phyloP scores from a whole-genome alignment of 1,140 invertebrate species.

The Pachypeltis micranthus region DNA sequence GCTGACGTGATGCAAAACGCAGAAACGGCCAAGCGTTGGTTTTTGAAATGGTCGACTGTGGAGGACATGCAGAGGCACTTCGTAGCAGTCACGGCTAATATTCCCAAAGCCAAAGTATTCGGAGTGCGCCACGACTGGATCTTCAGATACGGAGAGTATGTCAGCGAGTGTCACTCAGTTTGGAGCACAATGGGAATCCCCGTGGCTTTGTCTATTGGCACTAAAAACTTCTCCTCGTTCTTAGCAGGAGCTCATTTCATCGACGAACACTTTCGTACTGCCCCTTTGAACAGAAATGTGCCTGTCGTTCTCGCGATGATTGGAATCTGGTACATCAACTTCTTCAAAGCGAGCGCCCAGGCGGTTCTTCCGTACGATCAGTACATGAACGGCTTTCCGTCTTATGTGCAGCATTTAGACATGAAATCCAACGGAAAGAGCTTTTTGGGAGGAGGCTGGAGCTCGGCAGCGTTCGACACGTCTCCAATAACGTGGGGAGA shows the following conservation, averaged over 20 bases:
- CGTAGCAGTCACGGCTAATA: constrained; percentile 94
- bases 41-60: constrained; percentile 66
- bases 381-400: constrained; percentile 95
- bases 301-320: constrained; percentile 88
- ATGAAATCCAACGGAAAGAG: constrained; percentile 99
- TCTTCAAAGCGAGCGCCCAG: constrained; percentile 92
- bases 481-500: constrained; percentile 94
- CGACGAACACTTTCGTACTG: constrained; percentile 84
- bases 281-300: constrained; percentile 85
- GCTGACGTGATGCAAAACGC: constrained; percentile 99
- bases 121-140: constrained; percentile 95
- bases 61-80: constrained; percentile 72
- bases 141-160: constrained; percentile 99
- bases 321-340: constrained; percentile 94
- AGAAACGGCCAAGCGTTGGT: constrained; percentile 91
- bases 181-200: constrained; percentile 98
- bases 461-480: constrained; percentile 67
- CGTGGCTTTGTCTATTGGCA: constrained; percentile 86
- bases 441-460: constrained; percentile 54
- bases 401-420: constrained; percentile 99
- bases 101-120: constrained; percentile 83
- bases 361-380: constrained; percentile 96
- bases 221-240: constrained; percentile 89
- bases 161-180: constrained; percentile 90
- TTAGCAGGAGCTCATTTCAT: constrained; percentile 85